Conservation (phyloP, 2,888 invertebrate species). For the Trachelus iudaicus region DNA sequence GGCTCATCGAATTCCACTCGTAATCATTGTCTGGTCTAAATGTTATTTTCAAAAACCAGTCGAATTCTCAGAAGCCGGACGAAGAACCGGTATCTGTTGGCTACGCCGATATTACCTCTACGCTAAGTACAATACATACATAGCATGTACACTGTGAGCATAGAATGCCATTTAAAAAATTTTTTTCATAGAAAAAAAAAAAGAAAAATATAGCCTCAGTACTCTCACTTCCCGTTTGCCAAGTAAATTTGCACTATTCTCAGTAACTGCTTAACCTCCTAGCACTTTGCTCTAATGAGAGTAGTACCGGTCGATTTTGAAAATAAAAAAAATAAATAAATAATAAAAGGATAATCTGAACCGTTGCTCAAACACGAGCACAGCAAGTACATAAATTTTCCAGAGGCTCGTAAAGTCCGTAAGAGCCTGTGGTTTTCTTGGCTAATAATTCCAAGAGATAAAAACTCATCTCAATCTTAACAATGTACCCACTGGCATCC, state of each 20-base stretch:
- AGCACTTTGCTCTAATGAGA: not conserved
- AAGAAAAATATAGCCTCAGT: not conserved
- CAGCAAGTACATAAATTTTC: not conserved
- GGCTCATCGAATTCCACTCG: not conserved
- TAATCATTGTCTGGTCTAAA: not conserved
- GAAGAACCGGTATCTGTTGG: not conserved
- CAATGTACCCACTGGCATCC: not conserved
- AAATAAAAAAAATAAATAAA: not conserved
- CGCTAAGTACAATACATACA: not conserved
- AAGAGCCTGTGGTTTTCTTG: not conserved
- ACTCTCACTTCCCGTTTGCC: not conserved
- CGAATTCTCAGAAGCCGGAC: not conserved
- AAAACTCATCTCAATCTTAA: not conserved
- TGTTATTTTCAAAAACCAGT: not conserved
- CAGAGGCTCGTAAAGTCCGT: not conserved
- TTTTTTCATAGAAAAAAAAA: not conserved
- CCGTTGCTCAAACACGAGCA: not conserved
- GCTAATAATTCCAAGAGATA: not conserved
- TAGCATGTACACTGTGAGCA: not conserved
- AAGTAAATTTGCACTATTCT: not conserved
- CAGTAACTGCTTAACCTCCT: not conserved
- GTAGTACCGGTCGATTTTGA: not conserved
- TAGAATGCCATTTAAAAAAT: not conserved
- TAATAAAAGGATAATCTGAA: not conserved
- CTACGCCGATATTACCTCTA: no score